A percentile compares a stretch with the other conserved stretches of the same genome.
Evolutionary conservation across 2,888 invertebrate genomes (phyloP).

Genomic region (Leucozona laternaria): DNA sequence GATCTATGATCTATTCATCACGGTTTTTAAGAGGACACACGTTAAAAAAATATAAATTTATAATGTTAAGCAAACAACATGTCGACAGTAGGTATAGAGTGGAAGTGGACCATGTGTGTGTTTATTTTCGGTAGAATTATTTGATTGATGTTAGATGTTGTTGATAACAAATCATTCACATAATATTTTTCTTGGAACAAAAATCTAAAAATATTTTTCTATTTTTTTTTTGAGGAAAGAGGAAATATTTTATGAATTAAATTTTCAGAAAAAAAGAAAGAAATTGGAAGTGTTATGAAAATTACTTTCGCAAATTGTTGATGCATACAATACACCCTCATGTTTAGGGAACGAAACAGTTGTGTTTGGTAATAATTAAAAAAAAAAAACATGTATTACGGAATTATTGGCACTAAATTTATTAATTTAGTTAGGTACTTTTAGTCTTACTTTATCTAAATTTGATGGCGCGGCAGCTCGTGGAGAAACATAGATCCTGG

Average conservation of each 20-base stretch:
- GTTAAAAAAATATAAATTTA: neutral
- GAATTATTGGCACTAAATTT: no score
- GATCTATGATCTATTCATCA: conserved; percentile 24
- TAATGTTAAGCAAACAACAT: conserved; percentile 4
- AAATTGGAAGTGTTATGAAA: neutral
- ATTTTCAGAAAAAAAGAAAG: neutral
- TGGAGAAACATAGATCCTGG: no score
- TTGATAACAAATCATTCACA: neutral
- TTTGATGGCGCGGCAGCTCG: no score
- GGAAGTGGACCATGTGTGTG: conserved; percentile 3
- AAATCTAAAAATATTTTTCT: neutral
- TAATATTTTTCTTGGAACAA: neutral
- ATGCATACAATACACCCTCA: neutral
- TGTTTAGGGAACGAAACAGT: no score
- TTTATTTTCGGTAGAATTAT: conserved; percentile 1
- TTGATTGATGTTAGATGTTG: conserved; percentile 11
- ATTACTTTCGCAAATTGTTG: neutral
- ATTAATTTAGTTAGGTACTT: no score
- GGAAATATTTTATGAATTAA: neutral
- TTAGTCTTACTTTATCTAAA: no score
- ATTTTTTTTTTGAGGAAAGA: neutral
- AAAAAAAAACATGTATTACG: no score
- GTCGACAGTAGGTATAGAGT: conserved; percentile 3
- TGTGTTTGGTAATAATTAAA: no score
- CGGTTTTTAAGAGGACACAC: neutral